Evolutionary conservation across 1,140 invertebrate species (phyloP), one percentile per base, ranked within the genome.

Genomic region (Pogonomyrmex barbatus): DNA sequence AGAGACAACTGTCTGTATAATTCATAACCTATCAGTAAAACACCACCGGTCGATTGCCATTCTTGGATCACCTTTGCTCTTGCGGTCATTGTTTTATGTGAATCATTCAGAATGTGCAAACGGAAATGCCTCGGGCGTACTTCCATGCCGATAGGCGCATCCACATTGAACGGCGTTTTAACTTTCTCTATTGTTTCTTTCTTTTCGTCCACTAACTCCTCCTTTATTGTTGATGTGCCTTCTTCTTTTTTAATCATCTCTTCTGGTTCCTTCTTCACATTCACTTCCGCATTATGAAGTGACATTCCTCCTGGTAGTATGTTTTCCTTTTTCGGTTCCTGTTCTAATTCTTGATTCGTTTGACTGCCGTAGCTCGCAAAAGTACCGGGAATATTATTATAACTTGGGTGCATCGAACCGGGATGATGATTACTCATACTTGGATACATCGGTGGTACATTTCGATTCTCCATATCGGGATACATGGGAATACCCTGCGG

Each of bases 21-120:
- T 95, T 99, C 99, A 94, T 99, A 99, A 5, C 99, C 99, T 92
- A 99, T 99, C 85, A 99, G 95, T 10, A 99, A 95, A 1, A 99
- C 99, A 24, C 99, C 99, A 4, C 99, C 99, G 10, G 96, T 95
- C 63, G 96, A 96, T 36, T 96, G 96, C 99, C 99, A 99, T 50
- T 98, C 97, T 92, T 97, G 94, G 50, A 97, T 92, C 58, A 98
- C 96, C 94, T 97, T 97, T 0, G 98, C 97, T 81, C 98, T 95
- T 47, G 98, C 97, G 42, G 97, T 96, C 87, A 99, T 96, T 0
- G 98, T 99, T 95, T 99, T 99, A 87, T 98, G 98, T 77, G 97
- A 97, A 93, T 99, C 99, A 93, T 99, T 99, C 5, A 99, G 94
- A 5, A 99, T 97, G 93, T 97, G 98, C 2, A 99, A 96, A 63